Evolutionary conservation across 1,140 invertebrate genomes (phyloP), one percentile per base, ranked within the genome.

Genomic region (Philotrypesis tridentata): DNA sequence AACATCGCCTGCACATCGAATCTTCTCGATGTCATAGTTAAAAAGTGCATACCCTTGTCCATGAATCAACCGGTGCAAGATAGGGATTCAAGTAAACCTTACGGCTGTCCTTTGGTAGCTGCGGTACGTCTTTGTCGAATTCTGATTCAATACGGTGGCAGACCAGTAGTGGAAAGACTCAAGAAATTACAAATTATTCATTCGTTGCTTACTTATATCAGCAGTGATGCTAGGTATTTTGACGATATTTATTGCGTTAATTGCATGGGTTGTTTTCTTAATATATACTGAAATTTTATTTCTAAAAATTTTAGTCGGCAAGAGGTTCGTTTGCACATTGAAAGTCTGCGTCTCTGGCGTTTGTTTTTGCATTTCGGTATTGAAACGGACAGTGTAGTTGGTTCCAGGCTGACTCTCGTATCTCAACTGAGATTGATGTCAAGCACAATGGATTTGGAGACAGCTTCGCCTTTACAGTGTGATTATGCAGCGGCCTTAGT

Each of bases 21-120:
- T 85, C 90, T 96, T 3, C 90, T 96, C 55, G 87, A 92, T 0
- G 89, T 88, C 29, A 92, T 96, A 17, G 86, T 94, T 27, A 88
- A 87, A 3, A 88, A 94, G 86, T 96, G 95, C 89, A 82, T 96
- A 55, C 95, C 94, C 7, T 72, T 91, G 21, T 89, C 89, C 21
- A 80, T 84, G 17, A 83, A 88, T 72, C 77, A 76, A 79, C 82
- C 88, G 82, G 86, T 70, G 43, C 63, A 79, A 8, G 27, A 76
- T 17, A 82, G 87, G 21, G 61, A 74, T n/a, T 84, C 86, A 74
- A 87, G 80, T 17, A 87, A 86, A 61, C 84, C 85, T 25, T 91
- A 90, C 61, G 86, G 86, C 25, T 84, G 88, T 21, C 90, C 91
- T 0, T 82, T 88, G 65, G 60, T 87, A 1, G 72, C 76, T 9